Evolutionary conservation across 2,888 invertebrate genomes (phyloP), one percentile per base, ranked within the genome.

Genomic region (Drosophila fulvimacula): DNA sequence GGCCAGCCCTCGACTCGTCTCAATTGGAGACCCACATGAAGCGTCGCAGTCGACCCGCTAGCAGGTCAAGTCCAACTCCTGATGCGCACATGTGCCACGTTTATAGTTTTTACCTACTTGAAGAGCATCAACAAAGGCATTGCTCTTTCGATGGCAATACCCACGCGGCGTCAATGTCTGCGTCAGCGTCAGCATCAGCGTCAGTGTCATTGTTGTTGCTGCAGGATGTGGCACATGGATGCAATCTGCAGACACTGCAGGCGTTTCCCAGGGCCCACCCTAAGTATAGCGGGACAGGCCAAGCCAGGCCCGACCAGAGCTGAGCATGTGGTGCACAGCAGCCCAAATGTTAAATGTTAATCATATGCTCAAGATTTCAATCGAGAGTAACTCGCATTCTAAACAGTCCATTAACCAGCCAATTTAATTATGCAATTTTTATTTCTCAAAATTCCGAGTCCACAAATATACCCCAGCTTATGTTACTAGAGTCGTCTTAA

Each of bases 171-270:
- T 67, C 64, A 58, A 32, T 49, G 41, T 65, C 88, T 58, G 56
- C 34, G 41, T 60, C 44, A 15, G 13, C 48, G 46, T 56, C n/a
- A n/a, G n/a, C n/a, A n/a, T n/a, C 58, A 38, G 52, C 41, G 21
- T 58, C 46, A 32, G 30, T 19, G 11, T 38, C 44, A 55, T 24
- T 30, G 60, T 48, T 61, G 72, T 58, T 61, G 73, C 58, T 41
- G 71, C 82, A 79, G 82, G 87, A 90, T 90, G 87, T 87, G 90
- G 91, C 91, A 91, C 88, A 90, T 91, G 91, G 90, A 85, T 73
- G 86, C 91, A 91, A 91, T 86, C 82, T 91, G 91, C 90, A 81
- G 78, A 36, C 70, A 68, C 64, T 73, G 69, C 81, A 85, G 80
- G 87, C 85, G 86, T 71, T 81, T 88, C 83, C 79, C 81, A 87